A percentile compares a stretch with the other conserved stretches of the same genome.
Conservation (phyloP, 2,113 vertebrate species). For the Chaenocephalus aceratus region DNA sequence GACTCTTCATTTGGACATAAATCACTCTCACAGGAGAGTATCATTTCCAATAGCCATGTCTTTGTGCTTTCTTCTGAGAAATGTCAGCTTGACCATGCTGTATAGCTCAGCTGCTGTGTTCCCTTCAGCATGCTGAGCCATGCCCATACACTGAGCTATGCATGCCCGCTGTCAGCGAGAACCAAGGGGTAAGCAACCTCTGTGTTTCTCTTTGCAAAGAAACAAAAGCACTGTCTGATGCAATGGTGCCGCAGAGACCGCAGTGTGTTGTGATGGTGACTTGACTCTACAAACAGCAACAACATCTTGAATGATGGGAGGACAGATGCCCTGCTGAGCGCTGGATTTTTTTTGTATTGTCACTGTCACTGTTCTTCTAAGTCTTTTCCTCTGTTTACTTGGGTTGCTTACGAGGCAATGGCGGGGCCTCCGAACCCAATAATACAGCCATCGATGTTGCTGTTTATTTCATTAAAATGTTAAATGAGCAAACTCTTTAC, state of each 20-base stretch:
- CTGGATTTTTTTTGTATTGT: slow-evolving; percentile 18
- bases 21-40: not conserved
- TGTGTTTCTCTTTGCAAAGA: slow-evolving; percentile 49
- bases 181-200: slow-evolving; percentile 42
- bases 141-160: slow-evolving; percentile 30
- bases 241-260: slow-evolving; percentile 41
- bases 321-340: slow-evolving; percentile 59
- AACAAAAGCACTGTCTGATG: slow-evolving; percentile 59
- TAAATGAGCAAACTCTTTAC: not conserved
- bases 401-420: slow-evolving; percentile 5
- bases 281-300: slow-evolving; percentile 58
- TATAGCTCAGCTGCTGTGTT: slow-evolving; percentile 24
- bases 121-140: slow-evolving; percentile 26
- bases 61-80: slow-evolving; percentile 1
- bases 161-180: slow-evolving; percentile 48
- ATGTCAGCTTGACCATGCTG: slow-evolving; percentile 36
- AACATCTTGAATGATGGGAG: slow-evolving; percentile 56
- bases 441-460: slow-evolving; percentile 4
- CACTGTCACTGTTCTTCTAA: slow-evolving; percentile 16
- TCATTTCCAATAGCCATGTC: slow-evolving; percentile 4
- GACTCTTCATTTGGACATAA: not conserved
- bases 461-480: slow-evolving; percentile 11
- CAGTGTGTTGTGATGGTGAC: slow-evolving; percentile 45
- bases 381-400: slow-evolving; percentile 6
- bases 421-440: not conserved